A percentile compares a stretch with the other conserved stretches of the same genome.
phyloP scores from a whole-genome alignment of 1,140 invertebrate genomes.

The Drosophila burlai region DNA sequence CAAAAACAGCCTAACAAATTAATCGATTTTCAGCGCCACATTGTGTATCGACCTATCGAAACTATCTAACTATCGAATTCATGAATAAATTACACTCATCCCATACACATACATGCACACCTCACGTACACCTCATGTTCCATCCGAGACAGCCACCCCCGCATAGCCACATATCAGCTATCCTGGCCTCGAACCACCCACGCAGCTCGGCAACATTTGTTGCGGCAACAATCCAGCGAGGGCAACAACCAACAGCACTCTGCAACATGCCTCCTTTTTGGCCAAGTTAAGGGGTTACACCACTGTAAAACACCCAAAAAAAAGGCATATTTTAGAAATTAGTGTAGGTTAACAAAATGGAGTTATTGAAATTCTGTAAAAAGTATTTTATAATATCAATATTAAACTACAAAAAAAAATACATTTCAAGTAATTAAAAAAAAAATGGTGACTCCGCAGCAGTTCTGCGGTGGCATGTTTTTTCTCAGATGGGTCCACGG shows the following conservation, averaged over 20 bases:
- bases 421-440: no score
- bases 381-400: no score
- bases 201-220: constrained; percentile 58
- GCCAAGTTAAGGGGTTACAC: constrained; percentile 9
- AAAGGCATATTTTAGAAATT: no score
- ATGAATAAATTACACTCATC: constrained; percentile 18
- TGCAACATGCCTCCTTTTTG: constrained; percentile 18
- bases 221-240: constrained; percentile 52
- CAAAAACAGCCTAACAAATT: constrained; percentile 81
- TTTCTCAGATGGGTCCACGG: no score
- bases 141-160: constrained; percentile 66
- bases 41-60: constrained; percentile 4
- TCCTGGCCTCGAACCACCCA: constrained; percentile 56
- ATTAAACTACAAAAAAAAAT: no score
- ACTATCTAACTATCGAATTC: constrained; percentile 3
- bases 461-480: no score
- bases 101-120: constrained; percentile 31
- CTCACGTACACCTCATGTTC: constrained; percentile 50
- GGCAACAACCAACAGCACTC: neutral
- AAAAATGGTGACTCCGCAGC: no score
- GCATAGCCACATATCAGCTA: constrained; percentile 17
- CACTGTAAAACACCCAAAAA: no score
- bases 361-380: no score
- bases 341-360: no score
- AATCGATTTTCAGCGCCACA: constrained; percentile 49